Percentiles rank a stretch among this genome's conserved stretches.
Conservation (phyloP, 2,888 invertebrate species). For the Scaptomyza reducta region DNA sequence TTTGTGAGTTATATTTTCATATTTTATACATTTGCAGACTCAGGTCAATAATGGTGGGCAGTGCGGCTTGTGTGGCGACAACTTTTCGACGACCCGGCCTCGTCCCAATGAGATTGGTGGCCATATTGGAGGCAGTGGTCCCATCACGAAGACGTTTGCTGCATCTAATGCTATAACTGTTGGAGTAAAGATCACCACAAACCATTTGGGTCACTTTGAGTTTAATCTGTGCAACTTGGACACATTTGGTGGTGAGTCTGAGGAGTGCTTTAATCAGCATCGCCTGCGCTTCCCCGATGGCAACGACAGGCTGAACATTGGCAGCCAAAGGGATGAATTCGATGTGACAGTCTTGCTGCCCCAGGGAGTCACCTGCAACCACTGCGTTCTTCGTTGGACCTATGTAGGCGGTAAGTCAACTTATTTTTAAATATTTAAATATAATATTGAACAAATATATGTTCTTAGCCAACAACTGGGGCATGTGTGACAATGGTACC, state of each 20-base stretch:
- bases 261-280: conserved; percentile 85
- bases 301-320: conserved; percentile 65
- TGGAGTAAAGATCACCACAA: conserved; percentile 84
- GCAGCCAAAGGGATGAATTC: conserved; percentile 67
- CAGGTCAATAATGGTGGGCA: conserved; percentile 84
- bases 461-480: conserved; percentile 85
- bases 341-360: conserved; percentile 83
- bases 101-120: conserved; percentile 86
- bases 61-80: conserved; percentile 86
- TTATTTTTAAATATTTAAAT: no score
- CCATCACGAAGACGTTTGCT: conserved; percentile 84
- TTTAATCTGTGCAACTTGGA: conserved; percentile 86
- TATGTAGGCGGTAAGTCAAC: conserved; percentile 83
- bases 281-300: conserved; percentile 82
- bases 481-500: conserved; percentile 83
- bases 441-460: background rate
- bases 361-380: conserved; percentile 84
- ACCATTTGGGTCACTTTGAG: conserved; percentile 85
- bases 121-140: conserved; percentile 85
- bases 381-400: conserved; percentile 86
- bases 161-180: conserved; percentile 63
- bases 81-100: conserved; percentile 83
- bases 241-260: conserved; percentile 84
- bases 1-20: background rate
- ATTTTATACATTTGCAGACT: conserved; percentile 48